Evolutionary conservation across 2,113 vertebrate species (phyloP).

Genomic region (Esox niger): DNA sequence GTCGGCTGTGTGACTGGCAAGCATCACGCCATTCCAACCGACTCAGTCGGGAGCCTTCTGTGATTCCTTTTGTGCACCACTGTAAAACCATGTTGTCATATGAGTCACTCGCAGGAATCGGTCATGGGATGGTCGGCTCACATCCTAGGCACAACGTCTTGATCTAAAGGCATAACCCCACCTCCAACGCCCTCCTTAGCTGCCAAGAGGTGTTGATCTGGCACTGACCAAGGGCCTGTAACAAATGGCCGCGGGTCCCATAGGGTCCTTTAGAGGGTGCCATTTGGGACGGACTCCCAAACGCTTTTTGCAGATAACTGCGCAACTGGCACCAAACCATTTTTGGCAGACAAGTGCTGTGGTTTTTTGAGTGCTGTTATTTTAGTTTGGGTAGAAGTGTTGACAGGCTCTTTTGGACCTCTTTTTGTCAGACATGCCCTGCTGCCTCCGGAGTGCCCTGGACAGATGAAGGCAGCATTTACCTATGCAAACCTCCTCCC

Average conservation of each 20-base stretch:
- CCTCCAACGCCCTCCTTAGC: not conserved
- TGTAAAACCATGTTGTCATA: too few relatives aligned
- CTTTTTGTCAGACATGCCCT: slow-evolving; percentile 17
- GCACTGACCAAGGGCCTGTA: too few relatives aligned
- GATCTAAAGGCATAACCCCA: not conserved
- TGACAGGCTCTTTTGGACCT: not conserved
- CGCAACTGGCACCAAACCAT: not conserved
- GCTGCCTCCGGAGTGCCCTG: slow-evolving; percentile 37
- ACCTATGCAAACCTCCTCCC: slow-evolving; percentile 25
- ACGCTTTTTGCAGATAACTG: slow-evolving; percentile 6
- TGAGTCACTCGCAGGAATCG: too few relatives aligned
- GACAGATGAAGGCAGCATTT: slow-evolving; percentile 38
- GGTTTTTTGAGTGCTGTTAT: not conserved
- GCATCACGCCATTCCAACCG: too few relatives aligned
- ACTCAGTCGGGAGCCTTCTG: too few relatives aligned
- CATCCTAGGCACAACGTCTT: slow-evolving; percentile 24
- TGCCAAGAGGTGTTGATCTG: not conserved
- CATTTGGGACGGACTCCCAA: too few relatives aligned
- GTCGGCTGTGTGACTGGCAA: too few relatives aligned
- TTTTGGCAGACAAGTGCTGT: too few relatives aligned
- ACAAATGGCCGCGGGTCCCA: too few relatives aligned
- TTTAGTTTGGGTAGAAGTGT: not conserved
- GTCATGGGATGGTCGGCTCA: not conserved
- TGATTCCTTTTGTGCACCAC: too few relatives aligned
- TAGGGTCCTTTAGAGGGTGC: too few relatives aligned